Percentiles rank a stretch among this genome's conserved stretches.
Conservation (phyloP, 1,140 invertebrate species). For the Drosophila sp. region DNA sequence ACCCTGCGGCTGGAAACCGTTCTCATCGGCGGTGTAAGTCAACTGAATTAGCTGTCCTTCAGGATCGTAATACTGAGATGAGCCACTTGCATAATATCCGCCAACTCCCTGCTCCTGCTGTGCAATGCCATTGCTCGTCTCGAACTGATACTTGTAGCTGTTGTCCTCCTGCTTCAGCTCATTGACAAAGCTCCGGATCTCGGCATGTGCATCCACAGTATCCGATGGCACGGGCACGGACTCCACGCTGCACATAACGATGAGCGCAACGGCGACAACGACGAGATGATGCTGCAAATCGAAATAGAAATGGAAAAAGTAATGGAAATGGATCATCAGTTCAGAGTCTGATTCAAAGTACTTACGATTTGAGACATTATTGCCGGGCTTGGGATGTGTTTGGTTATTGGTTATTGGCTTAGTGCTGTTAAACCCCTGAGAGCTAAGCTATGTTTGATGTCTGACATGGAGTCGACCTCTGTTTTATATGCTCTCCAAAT, state of each 20-base stretch:
- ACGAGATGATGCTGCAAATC: slow-evolving; percentile 29
- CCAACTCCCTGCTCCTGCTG: slow-evolving; percentile 86
- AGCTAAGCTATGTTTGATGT: slow-evolving; percentile 74
- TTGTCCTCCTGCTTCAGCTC: slow-evolving; percentile 84
- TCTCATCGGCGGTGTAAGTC: slow-evolving; percentile 87
- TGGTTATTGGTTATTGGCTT: slow-evolving; percentile 37
- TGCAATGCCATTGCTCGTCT: slow-evolving; percentile 87
- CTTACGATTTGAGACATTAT: slow-evolving; percentile 77
- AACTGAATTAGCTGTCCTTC: slow-evolving; percentile 85
- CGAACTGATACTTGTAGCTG: slow-evolving; percentile 86
- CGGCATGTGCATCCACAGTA: slow-evolving; percentile 66
- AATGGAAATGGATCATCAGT: too few relatives aligned
- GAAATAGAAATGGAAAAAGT: too few relatives aligned
- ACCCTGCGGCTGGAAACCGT: slow-evolving; percentile 86
- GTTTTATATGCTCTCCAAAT: slow-evolving; percentile 59
- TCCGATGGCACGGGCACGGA: slow-evolving; percentile 58
- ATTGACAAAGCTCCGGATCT: slow-evolving; percentile 72
- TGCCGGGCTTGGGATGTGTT: slow-evolving; percentile 60
- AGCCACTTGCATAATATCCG: slow-evolving; percentile 76
- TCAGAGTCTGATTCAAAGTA: too few relatives aligned
- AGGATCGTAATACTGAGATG: slow-evolving; percentile 70
- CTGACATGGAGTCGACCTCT: slow-evolving; percentile 34
- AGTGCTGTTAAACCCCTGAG: slow-evolving; percentile 65
- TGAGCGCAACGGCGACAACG: slow-evolving; percentile 7
- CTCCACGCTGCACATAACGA: slow-evolving; percentile 28